Conservation (phyloP, 1,140 invertebrate genomes). For the Drosophila oshimai region DNA sequence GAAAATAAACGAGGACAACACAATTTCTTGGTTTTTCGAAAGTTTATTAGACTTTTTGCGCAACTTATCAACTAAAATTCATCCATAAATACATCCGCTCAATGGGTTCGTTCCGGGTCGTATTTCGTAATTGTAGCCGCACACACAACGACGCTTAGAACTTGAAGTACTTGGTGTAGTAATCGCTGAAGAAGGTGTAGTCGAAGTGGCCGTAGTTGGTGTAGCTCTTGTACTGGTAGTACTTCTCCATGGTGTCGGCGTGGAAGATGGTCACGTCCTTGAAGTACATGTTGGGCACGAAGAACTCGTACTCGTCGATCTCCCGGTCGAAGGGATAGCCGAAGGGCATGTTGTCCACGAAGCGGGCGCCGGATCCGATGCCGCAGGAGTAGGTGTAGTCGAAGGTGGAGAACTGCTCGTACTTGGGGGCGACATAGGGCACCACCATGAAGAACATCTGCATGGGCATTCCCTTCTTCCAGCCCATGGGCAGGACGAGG, state of each 20-base stretch:
- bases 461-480: slow-evolving; percentile 4
- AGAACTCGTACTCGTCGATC: slow-evolving; percentile 5
- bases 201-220: slow-evolving; percentile 58
- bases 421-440: not conserved
- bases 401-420: slow-evolving; percentile 7
- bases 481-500: slow-evolving; percentile 1
- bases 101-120: slow-evolving; percentile 12
- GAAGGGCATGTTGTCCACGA: not conserved
- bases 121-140: not conserved
- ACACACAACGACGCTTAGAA: slow-evolving; percentile 9
- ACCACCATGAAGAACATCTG: slow-evolving; percentile 7
- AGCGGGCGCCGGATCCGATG: not conserved
- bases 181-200: slow-evolving; percentile 59
- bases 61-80: slow-evolving; percentile 41
- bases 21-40: slow-evolving; percentile 1
- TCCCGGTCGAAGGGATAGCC: not conserved
- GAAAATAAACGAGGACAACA: no score
- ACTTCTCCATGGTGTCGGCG: slow-evolving; percentile 52
- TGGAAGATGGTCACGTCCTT: slow-evolving; percentile 74
- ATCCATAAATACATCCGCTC: slow-evolving; percentile 12
- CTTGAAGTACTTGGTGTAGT: slow-evolving; percentile 65
- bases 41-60: slow-evolving; percentile 58
- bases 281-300: slow-evolving; percentile 77
- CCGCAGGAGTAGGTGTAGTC: slow-evolving; percentile 5
- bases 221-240: slow-evolving; percentile 64